Evolutionary conservation across 2,888 invertebrate species (phyloP).

Genomic region (Tenthredo scrophulariae): DNA sequence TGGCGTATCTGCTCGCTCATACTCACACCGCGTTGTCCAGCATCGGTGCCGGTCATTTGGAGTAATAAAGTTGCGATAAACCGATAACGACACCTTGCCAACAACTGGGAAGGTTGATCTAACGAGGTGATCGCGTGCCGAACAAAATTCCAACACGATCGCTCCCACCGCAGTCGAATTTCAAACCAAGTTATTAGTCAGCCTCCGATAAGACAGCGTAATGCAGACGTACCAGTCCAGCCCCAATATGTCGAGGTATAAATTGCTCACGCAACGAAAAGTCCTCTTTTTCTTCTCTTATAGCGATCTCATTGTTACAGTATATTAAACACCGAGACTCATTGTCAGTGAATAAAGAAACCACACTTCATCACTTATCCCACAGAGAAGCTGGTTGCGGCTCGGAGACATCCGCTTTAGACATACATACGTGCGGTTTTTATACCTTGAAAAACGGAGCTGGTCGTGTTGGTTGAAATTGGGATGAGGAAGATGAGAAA

Average conservation of each 20-base stretch:
- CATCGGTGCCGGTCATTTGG: conserved; percentile 20
- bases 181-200: conserved; percentile 13
- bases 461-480: neutral
- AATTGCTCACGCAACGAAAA: neutral
- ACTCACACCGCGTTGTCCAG: neutral
- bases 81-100: conserved; percentile 50
- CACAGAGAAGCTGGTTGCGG: neutral
- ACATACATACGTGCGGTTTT: neutral
- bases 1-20: neutral
- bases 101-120: conserved; percentile 14
- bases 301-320: neutral
- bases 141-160: neutral
- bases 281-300: neutral
- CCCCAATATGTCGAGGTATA: neutral
- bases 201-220: conserved; percentile 1
- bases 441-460: neutral
- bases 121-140: conserved; percentile 52
- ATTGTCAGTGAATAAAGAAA: neutral
- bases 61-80: conserved; percentile 49
- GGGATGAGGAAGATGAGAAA: conserved; percentile 55
- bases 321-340: neutral
- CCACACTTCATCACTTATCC: neutral
- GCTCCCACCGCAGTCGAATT: neutral
- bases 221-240: neutral
- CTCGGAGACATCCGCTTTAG: neutral